Conservation (phyloP, 2,113 vertebrate species). For the Beaufortia kweichowensis region DNA sequence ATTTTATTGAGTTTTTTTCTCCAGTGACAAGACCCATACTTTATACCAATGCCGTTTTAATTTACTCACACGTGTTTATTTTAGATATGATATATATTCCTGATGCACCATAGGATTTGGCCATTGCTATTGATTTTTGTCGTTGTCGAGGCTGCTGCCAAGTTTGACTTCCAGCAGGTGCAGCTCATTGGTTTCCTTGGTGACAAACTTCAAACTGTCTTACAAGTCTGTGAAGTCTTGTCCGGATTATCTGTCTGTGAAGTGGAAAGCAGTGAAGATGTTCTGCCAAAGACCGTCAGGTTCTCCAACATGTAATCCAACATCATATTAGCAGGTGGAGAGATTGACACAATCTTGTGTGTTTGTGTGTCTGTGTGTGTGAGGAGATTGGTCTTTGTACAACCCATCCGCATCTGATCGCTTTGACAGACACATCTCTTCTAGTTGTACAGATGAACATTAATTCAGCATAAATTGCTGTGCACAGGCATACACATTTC, state of each 20-base stretch:
- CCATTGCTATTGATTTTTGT: conserved; percentile 65
- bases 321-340: conserved; percentile 31
- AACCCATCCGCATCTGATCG: background rate
- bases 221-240: conserved; percentile 54
- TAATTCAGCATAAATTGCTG: conserved; percentile 55
- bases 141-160: conserved; percentile 59
- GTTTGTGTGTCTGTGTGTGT: background rate
- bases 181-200: conserved; percentile 60
- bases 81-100: conserved; percentile 8
- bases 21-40: background rate
- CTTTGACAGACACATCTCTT: conserved; percentile 34
- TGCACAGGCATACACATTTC: conserved; percentile 22
- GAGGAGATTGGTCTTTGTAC: background rate
- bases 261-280: conserved; percentile 69
- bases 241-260: conserved; percentile 68
- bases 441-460: conserved; percentile 54
- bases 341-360: conserved; percentile 5
- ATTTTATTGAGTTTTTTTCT: background rate
- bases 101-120: conserved; percentile 51
- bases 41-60: background rate
- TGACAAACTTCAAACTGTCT: conserved; percentile 61
- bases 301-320: conserved; percentile 28
- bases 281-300: conserved; percentile 65
- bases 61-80: background rate
- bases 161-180: conserved; percentile 66